phyloP scores from a whole-genome alignment of 1,140 invertebrate genomes.

The Penaeus vannamei region DNA sequence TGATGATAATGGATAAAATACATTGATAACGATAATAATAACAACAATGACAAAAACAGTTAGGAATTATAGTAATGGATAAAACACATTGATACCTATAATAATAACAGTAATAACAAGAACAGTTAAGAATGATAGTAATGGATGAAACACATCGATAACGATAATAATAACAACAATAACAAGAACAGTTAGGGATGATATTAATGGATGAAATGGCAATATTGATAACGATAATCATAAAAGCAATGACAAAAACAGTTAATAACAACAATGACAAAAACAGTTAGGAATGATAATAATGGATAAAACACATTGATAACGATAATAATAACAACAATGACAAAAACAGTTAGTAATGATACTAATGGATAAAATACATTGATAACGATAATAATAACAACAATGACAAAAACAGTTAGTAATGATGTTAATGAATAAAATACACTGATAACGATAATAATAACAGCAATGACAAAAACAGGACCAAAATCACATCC shows the following conservation, averaged over 20 bases:
- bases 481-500: too few species aligned
- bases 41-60: slow-evolving; percentile 22
- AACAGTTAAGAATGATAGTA: not conserved
- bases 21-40: slow-evolving; percentile 43
- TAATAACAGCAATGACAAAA: not conserved
- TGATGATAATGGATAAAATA: slow-evolving; percentile 38
- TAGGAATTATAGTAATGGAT: too few species aligned
- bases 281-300: slow-evolving; percentile 33
- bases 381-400: slow-evolving; percentile 26
- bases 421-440: too few species aligned
- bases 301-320: too few species aligned
- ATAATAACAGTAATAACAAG: not conserved
- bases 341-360: too few species aligned
- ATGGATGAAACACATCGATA: too few species aligned
- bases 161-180: not conserved
- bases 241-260: not conserved
- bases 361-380: too few species aligned
- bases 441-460: not conserved
- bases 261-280: slow-evolving; percentile 18
- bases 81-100: slow-evolving; percentile 18
- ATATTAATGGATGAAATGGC: too few species aligned
- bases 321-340: slow-evolving; percentile 36
- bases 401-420: not conserved
- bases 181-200: too few species aligned
- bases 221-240: slow-evolving; percentile 21